phyloP scores from a whole-genome alignment of 2,888 invertebrate genomes.

The Sisyra terminalis region DNA sequence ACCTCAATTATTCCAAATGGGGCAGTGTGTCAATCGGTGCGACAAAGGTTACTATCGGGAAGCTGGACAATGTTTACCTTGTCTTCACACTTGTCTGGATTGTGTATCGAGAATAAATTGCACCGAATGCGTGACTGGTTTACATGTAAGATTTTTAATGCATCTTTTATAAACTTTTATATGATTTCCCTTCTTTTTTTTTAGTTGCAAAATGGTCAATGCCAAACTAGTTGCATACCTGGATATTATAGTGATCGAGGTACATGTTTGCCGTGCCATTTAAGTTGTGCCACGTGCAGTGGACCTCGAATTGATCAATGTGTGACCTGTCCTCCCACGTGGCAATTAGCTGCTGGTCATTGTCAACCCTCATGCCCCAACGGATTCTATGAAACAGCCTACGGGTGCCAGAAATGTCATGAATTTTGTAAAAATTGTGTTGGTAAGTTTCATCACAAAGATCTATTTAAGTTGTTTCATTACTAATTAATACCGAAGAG shows the following conservation, averaged over 20 bases:
- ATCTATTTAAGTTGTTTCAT: too few species aligned
- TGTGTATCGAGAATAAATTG: conserved; percentile 69
- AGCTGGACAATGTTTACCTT: conserved; percentile 57
- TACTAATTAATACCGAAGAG: too few species aligned
- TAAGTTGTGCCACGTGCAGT: conserved; percentile 71
- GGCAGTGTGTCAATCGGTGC: conserved; percentile 60
- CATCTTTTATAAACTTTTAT: neutral
- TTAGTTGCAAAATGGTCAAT: conserved; percentile 62
- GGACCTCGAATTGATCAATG: conserved; percentile 75
- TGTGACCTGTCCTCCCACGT: conserved; percentile 62
- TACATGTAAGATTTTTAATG: conserved; percentile 30
- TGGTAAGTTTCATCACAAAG: conserved; percentile 45
- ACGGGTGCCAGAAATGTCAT: conserved; percentile 77
- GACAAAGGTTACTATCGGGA: conserved; percentile 58
- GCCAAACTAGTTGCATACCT: conserved; percentile 59
- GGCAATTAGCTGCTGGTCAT: conserved; percentile 70
- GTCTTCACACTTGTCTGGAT: conserved; percentile 60
- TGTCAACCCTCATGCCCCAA: conserved; percentile 76
- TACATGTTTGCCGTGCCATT: conserved; percentile 65
- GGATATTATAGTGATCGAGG: conserved; percentile 80
- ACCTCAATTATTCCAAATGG: conserved; percentile 53
- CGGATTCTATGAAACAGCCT: conserved; percentile 68
- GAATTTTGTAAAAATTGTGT: conserved; percentile 77
- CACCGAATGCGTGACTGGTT: conserved; percentile 56
- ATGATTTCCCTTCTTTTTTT: conserved; percentile 9